Percentiles rank a stretch among this genome's conserved stretches.
These are phyloP conservation scores for Leptinotarsa lineolata DNA, from an alignment of 1,140 invertebrate genomes.

Conservation along the genomic window DNA sequence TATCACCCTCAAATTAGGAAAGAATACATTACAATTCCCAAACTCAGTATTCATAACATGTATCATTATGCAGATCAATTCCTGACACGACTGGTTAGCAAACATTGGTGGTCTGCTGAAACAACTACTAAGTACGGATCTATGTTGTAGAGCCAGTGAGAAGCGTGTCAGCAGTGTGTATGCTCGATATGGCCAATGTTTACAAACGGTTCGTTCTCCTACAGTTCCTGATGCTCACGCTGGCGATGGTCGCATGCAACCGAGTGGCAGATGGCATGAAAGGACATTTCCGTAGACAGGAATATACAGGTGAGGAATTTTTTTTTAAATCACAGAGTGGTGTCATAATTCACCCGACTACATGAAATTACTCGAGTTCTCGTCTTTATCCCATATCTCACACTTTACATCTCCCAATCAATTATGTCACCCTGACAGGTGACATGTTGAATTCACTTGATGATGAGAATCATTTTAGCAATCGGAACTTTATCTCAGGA, in stretches of 20 bases:
- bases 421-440: too few species aligned
- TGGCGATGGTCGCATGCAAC: neutral
- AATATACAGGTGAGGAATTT: neutral
- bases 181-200: neutral
- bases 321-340: too few species aligned
- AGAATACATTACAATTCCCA: too few species aligned
- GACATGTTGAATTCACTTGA: too few species aligned
- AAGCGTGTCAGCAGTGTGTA: too few species aligned
- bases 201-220: neutral
- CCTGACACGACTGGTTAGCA: neutral
- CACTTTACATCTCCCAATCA: too few species aligned
- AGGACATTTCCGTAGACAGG: neutral
- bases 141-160: neutral
- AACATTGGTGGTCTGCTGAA: neutral
- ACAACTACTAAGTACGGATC: constrained; percentile 8
- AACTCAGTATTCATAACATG: neutral
- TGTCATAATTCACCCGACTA: too few species aligned
- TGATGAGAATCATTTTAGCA: too few species aligned
- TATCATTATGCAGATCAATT: constrained; percentile 2
- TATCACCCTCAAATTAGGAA: too few species aligned
- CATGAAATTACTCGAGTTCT: too few species aligned
- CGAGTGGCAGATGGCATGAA: neutral
- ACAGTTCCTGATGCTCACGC: neutral
- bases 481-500: too few species aligned
- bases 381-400: too few species aligned